phyloP scores from a whole-genome alignment of 2,113 vertebrate species.

The Aramus guarauna region DNA sequence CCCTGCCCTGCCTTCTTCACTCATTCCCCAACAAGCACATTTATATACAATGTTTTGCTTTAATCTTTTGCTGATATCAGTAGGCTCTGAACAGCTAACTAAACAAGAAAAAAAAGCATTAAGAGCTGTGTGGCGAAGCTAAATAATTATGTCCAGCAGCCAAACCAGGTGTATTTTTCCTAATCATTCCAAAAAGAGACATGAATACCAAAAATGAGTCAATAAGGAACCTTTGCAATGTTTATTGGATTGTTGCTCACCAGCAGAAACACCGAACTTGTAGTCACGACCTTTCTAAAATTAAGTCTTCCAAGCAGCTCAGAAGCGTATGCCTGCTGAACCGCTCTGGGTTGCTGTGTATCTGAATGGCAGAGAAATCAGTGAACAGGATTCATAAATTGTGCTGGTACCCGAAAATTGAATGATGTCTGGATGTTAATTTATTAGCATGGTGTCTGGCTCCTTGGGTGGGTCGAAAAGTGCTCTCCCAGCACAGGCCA shows the following conservation, averaged over 20 bases:
- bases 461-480: neutral
- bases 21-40: neutral
- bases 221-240: neutral
- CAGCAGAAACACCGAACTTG: neutral
- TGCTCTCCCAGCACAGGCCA: neutral
- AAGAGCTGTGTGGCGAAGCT: neutral
- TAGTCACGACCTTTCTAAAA: neutral
- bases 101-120: neutral
- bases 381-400: neutral
- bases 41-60: neutral
- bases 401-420: neutral
- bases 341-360: neutral
- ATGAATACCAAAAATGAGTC: neutral
- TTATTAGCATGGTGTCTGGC: neutral
- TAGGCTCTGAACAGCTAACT: neutral
- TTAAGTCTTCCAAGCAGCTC: neutral
- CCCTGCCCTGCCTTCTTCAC: neutral
- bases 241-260: neutral
- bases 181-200: neutral
- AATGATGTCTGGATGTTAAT: neutral
- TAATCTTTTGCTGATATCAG: neutral
- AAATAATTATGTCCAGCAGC: neutral
- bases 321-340: neutral
- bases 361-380: neutral
- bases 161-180: neutral